Conservation (phyloP, 2,113 vertebrate genomes). For the Saguinus midas region DNA sequence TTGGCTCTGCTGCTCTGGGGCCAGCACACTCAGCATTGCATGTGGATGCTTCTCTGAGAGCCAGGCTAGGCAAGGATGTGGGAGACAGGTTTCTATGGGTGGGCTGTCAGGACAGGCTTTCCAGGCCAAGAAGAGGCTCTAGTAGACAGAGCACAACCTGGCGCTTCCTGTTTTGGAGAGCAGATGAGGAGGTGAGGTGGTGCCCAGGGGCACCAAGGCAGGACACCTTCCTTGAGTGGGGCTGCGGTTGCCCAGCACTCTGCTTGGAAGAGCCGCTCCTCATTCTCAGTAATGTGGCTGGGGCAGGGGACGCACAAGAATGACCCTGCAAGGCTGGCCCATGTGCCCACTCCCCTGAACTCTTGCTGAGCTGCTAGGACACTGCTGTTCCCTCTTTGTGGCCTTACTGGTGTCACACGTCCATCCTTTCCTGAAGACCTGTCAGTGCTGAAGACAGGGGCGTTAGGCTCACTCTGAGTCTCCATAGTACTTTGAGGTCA, state of each 20-base stretch:
- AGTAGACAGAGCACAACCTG: neutral
- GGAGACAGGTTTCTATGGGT: neutral
- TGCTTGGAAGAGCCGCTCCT: neutral
- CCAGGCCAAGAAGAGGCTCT: neutral
- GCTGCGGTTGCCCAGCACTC: accelerated
- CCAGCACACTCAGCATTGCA: accelerated
- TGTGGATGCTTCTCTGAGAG: neutral
- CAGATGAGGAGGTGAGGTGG: neutral
- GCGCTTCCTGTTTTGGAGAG: neutral
- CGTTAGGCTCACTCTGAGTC: neutral
- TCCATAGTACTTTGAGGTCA: neutral
- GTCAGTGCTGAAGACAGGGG: neutral
- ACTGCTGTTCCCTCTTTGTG: neutral
- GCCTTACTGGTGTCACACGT: neutral
- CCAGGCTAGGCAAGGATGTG: neutral
- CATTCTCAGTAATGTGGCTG: accelerated
- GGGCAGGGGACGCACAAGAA: accelerated
- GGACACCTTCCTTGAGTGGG: neutral
- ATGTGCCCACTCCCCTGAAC: neutral
- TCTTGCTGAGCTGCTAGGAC: neutral
- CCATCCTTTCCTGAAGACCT: neutral
- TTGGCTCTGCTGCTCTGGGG: neutral
- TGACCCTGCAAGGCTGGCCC: neutral
- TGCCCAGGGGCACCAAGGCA: accelerated
- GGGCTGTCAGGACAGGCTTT: neutral